Conservation (phyloP, 2,888 invertebrate genomes). For the Hybos culiciformis region DNA sequence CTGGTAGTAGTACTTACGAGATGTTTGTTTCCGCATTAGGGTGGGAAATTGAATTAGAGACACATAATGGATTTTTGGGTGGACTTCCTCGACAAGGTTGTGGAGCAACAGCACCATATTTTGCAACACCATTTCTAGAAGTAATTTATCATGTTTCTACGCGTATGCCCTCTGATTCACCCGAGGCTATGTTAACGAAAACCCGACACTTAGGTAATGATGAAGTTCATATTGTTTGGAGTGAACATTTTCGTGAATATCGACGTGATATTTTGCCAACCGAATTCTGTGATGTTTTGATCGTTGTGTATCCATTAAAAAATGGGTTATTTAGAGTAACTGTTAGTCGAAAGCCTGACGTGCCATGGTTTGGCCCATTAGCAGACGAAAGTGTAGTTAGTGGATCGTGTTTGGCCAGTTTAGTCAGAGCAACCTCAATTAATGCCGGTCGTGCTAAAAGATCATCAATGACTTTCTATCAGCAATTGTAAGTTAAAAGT, state of each 20-base stretch:
- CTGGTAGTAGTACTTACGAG: slow-evolving; percentile 89
- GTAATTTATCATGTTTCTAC: slow-evolving; percentile 95
- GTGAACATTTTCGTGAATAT: slow-evolving; percentile 91
- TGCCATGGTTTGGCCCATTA: slow-evolving; percentile 89
- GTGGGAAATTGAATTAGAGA: slow-evolving; percentile 75
- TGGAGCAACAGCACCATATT: slow-evolving; percentile 88
- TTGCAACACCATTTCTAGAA: slow-evolving; percentile 85
- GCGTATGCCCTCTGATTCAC: slow-evolving; percentile 81
- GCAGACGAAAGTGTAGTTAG: slow-evolving; percentile 72
- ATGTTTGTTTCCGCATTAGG: slow-evolving; percentile 55
- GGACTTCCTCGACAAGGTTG: slow-evolving; percentile 82
- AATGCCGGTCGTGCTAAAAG: slow-evolving; percentile 87
- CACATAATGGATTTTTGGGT: slow-evolving; percentile 89
- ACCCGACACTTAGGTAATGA: slow-evolving; percentile 94
- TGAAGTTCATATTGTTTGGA: slow-evolving; percentile 99
- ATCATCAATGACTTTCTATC: slow-evolving; percentile 76
- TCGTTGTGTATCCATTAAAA: slow-evolving; percentile 86
- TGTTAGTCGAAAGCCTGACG: slow-evolving; percentile 74
- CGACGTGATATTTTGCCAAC: slow-evolving; percentile 94
- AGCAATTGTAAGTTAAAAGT: slow-evolving; percentile 77
- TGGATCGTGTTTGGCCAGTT: slow-evolving; percentile 53
- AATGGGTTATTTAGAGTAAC: slow-evolving; percentile 79
- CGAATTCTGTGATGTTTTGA: slow-evolving; percentile 97
- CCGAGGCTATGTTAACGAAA: slow-evolving; percentile 80
- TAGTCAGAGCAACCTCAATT: slow-evolving; percentile 80